Conservation (phyloP, 2,113 vertebrate genomes). For the Lepus timidus region DNA sequence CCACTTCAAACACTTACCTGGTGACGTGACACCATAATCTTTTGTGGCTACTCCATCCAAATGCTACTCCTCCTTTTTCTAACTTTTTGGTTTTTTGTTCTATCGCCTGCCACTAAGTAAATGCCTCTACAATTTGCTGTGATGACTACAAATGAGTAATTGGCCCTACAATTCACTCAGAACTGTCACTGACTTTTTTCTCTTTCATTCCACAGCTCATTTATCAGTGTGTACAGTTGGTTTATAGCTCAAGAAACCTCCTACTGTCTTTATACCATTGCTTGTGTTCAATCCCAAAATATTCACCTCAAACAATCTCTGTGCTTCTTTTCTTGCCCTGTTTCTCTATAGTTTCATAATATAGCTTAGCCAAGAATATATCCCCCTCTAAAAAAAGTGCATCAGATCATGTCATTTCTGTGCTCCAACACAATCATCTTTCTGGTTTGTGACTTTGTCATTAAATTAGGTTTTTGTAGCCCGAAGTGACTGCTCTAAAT, state of each 20-base stretch:
- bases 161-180: background rate
- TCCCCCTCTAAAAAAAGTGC: background rate
- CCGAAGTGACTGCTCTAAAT: background rate
- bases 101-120: constrained; percentile 44
- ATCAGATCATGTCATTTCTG: background rate
- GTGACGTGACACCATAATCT: background rate
- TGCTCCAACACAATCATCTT: background rate
- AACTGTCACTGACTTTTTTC: constrained; percentile 12
- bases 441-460: background rate
- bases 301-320: background rate
- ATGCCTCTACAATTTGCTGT: constrained; percentile 31
- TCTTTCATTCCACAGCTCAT: background rate
- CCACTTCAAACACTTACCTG: background rate
- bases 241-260: background rate
- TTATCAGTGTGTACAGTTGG: background rate
- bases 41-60: background rate
- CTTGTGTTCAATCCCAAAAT: background rate
- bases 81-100: background rate
- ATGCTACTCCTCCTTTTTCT: background rate
- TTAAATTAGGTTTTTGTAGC: background rate
- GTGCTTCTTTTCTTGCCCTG: background rate
- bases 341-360: background rate
- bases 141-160: constrained; percentile 36
- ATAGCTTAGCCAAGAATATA: background rate
- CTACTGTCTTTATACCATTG: background rate